phyloP scores from a whole-genome alignment of 2,113 vertebrate species.

The Vombatus ursinus region DNA sequence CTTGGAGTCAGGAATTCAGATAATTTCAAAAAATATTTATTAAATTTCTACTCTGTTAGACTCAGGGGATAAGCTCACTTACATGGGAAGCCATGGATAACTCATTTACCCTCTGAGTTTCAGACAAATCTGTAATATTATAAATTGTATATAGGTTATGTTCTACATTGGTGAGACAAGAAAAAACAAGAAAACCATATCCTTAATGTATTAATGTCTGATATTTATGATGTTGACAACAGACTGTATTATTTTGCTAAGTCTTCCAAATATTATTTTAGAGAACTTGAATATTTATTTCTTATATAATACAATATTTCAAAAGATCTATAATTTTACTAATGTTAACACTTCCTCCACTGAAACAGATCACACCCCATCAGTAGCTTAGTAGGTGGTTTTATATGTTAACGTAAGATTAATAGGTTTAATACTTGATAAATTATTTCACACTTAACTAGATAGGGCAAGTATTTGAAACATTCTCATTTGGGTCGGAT shows the following conservation, averaged over 20 bases:
- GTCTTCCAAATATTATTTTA: neutral
- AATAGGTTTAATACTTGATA: neutral
- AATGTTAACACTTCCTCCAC: neutral
- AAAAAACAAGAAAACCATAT: neutral
- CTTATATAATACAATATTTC: neutral
- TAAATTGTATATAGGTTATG: neutral
- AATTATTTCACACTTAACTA: neutral
- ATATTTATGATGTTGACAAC: neutral
- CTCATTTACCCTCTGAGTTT: neutral
- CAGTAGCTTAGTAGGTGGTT: neutral
- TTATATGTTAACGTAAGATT: neutral
- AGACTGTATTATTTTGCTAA: neutral
- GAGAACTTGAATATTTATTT: neutral
- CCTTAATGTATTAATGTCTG: neutral
- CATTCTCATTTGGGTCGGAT: neutral
- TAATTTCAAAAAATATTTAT: neutral
- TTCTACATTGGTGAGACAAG: neutral
- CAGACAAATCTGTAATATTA: neutral
- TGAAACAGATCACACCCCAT: neutral
- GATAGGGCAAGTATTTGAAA: neutral
- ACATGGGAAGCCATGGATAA: neutral
- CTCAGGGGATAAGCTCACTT: neutral
- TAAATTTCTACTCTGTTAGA: neutral
- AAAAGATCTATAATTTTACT: neutral
- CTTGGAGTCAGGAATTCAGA: neutral